Evolutionary conservation across 2,797 vertebrate genomes (phyloP), one percentile per base, ranked within the genome.

Genomic region (Tiaroga cobitis): DNA sequence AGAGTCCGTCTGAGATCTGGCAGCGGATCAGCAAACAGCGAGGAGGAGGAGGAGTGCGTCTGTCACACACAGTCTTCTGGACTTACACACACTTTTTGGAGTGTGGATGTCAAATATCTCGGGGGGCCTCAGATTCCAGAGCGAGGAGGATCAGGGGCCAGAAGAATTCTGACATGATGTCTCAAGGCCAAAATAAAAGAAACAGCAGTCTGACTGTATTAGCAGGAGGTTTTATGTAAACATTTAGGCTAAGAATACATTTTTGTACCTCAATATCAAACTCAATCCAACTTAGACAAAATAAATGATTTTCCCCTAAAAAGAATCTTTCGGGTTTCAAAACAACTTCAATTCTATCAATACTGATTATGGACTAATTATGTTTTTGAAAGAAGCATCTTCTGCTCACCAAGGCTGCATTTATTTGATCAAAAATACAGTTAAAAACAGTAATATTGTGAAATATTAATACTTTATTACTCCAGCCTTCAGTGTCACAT

Each of bases 11-110:
- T 87, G 86, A 89, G 90, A 78, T 87, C 88, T 90, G 80, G 32
- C 82, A 74, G 89, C 69, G 83, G 89, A 87, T 91, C 75, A 61
- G 90, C 92, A 94, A 94, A 94, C 88, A 92, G 80, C 89, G 72
- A 76, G 16, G 10, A 73, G 65, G 68, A 43, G 80, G 76, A 49
- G 46, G 84, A 80, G 81, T 21, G 24, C 9, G 56, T 69, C 74
- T 56, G 43, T 83, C 72, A 65, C 32, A 56, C 76, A 65, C 56
- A 9, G 32, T 26, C 82, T 63, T 43, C 39, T 46, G 46, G 72
- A 81, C 70, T 76, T 41, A 32, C 63, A 73, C 82, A 0, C 68
- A 81, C 76, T 89, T 46, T 92, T 77, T 89, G 87, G 83, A 88
- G 90, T 74, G 43, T 51, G 87, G 81, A 91, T 59, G 84, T 81